These are phyloP conservation scores for Ormyrus nitidulus DNA, from an alignment of 2,888 invertebrate species.

Conservation along the genomic window DNA sequence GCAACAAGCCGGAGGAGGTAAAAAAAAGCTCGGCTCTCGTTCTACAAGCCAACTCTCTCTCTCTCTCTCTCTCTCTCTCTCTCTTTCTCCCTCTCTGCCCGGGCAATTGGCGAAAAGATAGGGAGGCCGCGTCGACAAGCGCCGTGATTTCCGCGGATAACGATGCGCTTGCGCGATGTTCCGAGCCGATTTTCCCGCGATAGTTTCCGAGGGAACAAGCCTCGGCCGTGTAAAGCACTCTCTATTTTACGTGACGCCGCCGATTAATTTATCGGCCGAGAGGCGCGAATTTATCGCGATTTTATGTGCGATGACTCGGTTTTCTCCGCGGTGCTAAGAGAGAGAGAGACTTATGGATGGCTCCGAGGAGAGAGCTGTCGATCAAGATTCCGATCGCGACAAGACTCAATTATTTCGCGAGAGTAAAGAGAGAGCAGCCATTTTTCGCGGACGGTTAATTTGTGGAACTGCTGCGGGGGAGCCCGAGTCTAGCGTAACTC, in stretches of 20 bases:
- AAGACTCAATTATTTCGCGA: too few species aligned
- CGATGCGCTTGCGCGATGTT: conserved; percentile 25
- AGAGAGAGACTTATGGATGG: neutral
- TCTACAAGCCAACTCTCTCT: conserved; percentile 10
- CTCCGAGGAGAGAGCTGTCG: neutral
- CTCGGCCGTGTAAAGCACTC: neutral
- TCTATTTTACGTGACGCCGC: conserved; percentile 13
- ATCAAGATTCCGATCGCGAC: too few species aligned
- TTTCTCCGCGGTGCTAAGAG: neutral
- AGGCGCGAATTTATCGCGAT: conserved; percentile 36
- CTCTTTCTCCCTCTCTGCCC: neutral
- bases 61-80: too few species aligned
- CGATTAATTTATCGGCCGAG: conserved; percentile 34
- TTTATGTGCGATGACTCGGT: conserved; percentile 11
- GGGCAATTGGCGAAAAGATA: conserved; percentile 25
- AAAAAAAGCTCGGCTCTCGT: neutral
- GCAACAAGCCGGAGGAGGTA: neutral
- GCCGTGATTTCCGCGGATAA: conserved; percentile 53
- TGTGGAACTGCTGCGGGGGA: too few species aligned
- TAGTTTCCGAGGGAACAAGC: too few species aligned
- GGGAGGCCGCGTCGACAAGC: conserved; percentile 34
- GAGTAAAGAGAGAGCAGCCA: too few species aligned
- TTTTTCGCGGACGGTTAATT: too few species aligned
- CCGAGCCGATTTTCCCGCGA: conserved; percentile 46
- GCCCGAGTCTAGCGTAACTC: too few species aligned